Evolutionary conservation across 2,888 invertebrate species (phyloP).

Genomic region (Ypsolopha scabrella): DNA sequence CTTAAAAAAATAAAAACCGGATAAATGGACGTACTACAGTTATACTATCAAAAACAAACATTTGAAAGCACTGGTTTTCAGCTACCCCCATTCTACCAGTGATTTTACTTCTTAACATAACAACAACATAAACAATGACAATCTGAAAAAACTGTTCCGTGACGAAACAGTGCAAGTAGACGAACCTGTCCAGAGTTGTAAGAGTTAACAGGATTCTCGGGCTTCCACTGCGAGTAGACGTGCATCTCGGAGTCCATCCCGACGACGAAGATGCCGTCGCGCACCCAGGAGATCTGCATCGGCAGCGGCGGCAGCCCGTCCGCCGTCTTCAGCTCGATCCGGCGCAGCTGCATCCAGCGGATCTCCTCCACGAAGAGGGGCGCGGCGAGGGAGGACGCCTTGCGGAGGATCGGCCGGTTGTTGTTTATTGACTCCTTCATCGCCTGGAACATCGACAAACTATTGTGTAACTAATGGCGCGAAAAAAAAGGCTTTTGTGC

Average conservation of each 20-base stretch:
- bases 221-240: slow-evolving; percentile 98
- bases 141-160: too few species aligned
- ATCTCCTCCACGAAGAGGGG: slow-evolving; percentile 93
- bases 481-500: not conserved
- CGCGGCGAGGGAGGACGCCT: slow-evolving; percentile 91
- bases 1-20: too few species aligned
- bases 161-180: too few species aligned
- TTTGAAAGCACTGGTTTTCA: too few species aligned
- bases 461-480: too few species aligned
- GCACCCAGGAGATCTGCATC: slow-evolving; percentile 99
- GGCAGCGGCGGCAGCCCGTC: slow-evolving; percentile 97
- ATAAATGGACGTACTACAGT: too few species aligned
- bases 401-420: slow-evolving; percentile 87
- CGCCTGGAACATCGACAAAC: slow-evolving; percentile 58
- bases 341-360: slow-evolving; percentile 95
- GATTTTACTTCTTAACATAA: too few species aligned
- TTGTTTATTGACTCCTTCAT: slow-evolving; percentile 89
- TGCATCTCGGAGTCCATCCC: slow-evolving; percentile 99
- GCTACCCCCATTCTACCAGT: too few species aligned
- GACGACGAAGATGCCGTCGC: slow-evolving; percentile 97
- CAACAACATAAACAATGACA: too few species aligned
- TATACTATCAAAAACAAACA: too few species aligned
- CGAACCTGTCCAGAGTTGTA: not conserved
- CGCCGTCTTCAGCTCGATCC: slow-evolving; percentile 91
- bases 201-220: slow-evolving; percentile 56